These are phyloP conservation scores for Crotalus horridus DNA, from an alignment of 2,113 vertebrate species.

Conservation along the genomic window DNA sequence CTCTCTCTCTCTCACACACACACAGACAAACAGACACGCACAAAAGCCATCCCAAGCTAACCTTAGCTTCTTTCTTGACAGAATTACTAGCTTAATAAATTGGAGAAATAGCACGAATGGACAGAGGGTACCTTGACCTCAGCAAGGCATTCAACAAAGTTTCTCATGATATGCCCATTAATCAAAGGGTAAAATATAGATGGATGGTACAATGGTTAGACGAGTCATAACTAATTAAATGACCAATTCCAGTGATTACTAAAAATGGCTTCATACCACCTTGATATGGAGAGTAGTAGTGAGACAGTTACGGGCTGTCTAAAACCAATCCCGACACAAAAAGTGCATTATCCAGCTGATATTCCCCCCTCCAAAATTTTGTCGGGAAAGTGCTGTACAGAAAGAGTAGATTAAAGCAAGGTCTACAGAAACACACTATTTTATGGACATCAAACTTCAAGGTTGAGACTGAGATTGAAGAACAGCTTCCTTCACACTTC, in stretches of 20 bases:
- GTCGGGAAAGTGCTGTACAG: background rate
- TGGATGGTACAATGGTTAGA: background rate
- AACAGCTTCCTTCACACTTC: too few species aligned
- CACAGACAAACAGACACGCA: background rate
- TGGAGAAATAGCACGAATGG: background rate
- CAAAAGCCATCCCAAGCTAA: background rate
- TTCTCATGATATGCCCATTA: background rate
- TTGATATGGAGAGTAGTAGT: background rate
- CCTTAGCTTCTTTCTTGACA: background rate
- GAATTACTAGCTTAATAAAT: background rate
- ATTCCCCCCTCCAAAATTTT: background rate
- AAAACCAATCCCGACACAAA: background rate
- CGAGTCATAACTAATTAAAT: background rate
- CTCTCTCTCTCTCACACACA: background rate
- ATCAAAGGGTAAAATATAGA: background rate
- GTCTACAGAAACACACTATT: background rate
- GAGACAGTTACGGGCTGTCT: background rate
- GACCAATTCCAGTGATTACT: background rate
- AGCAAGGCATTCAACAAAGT: background rate
- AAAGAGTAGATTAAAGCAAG: background rate
- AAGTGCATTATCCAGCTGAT: background rate
- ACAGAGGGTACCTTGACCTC: background rate
- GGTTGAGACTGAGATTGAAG: background rate
- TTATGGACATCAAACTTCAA: background rate
- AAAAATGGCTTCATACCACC: background rate